phyloP scores from a whole-genome alignment of 2,113 vertebrate species.

The human region GRCh38 chr20:47427501-47428000 shows the following conservation, averaged over 20 bases:
- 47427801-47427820: not conserved
- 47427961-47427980: not conserved
- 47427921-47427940: not conserved
- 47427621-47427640: too few relatives aligned
- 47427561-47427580: too few relatives aligned
- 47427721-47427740: not conserved
- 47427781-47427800: not conserved
- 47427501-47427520: too few relatives aligned
- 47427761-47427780: not conserved
- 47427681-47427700: not conserved
- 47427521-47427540: too few relatives aligned
- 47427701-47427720: not conserved
- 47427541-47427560: too few relatives aligned
- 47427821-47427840: too few relatives aligned
- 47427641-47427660: too few relatives aligned
- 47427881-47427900: not conserved
- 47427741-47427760: not conserved
- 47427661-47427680: too few relatives aligned
- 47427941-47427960: not conserved
- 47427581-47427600: too few relatives aligned
- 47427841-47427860: too few relatives aligned
- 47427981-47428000: not conserved
- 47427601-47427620: too few relatives aligned
- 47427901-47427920: not conserved
- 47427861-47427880: too few relatives aligned